These are phyloP conservation scores for Characodon lateralis DNA, from an alignment of 2,797 vertebrate species.

Conservation along the genomic window DNA sequence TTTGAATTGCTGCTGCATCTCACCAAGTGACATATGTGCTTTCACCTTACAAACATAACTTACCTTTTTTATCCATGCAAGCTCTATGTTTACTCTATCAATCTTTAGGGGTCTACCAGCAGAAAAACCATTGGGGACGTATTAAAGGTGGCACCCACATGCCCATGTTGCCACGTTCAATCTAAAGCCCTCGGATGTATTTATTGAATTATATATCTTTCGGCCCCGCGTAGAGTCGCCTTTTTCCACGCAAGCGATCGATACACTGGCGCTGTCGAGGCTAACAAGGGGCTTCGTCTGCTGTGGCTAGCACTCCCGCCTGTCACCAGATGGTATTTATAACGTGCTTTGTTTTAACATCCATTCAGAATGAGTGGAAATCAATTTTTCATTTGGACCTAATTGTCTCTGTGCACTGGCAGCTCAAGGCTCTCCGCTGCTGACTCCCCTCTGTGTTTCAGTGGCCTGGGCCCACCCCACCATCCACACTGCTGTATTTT, in stretches of 20 bases:
- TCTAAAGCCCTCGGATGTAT: slow-evolving; percentile 59
- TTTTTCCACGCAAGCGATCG: slow-evolving; percentile 70
- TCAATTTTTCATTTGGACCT: slow-evolving; percentile 81
- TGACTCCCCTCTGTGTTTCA: slow-evolving; percentile 43
- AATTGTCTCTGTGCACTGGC: slow-evolving; percentile 72
- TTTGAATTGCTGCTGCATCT: slow-evolving; percentile 3
- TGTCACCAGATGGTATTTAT: slow-evolving; percentile 76
- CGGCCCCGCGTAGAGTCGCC: slow-evolving; percentile 56
- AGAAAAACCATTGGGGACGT: slow-evolving; percentile 14
- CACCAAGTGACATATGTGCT: neutral
- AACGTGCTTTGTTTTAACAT: slow-evolving; percentile 79
- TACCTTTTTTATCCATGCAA: slow-evolving; percentile 16
- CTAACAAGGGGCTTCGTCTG: slow-evolving; percentile 73
- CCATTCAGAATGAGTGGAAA: slow-evolving; percentile 78
- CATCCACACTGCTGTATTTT: slow-evolving; percentile 69
- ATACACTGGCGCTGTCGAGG: slow-evolving; percentile 67
- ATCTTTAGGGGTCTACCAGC: slow-evolving; percentile 1
- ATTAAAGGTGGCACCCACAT: slow-evolving; percentile 46
- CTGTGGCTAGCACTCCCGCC: slow-evolving; percentile 66
- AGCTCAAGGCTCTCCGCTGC: slow-evolving; percentile 63
- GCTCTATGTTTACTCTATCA: slow-evolving; percentile 32
- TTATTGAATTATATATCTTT: slow-evolving; percentile 75
- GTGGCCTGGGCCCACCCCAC: slow-evolving; percentile 17
- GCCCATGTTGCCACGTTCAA: slow-evolving; percentile 50
- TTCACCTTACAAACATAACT: slow-evolving; percentile 21